A percentile compares a stretch with the other conserved stretches of the same genome.
phyloP scores from a whole-genome alignment of 2,113 vertebrate genomes.

The Burhinus oedicnemus region DNA sequence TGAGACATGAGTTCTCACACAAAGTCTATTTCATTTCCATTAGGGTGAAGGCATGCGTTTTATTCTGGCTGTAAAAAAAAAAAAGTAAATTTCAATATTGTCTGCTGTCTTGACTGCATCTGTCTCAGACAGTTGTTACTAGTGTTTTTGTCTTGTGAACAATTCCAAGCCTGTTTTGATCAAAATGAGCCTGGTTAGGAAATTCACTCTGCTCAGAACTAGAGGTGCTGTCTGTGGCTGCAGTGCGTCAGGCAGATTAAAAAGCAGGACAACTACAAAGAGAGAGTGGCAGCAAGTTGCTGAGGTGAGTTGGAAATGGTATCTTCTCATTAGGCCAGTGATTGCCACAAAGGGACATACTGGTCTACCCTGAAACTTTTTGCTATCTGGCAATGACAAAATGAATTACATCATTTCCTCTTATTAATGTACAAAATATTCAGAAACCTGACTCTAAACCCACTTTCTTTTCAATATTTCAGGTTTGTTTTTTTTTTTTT shows the following conservation, averaged over 20 bases:
- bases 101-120: neutral
- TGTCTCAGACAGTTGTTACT: neutral
- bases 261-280: neutral
- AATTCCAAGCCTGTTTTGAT: neutral
- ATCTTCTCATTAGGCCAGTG: neutral
- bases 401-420: neutral
- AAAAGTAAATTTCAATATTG: neutral
- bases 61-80: neutral
- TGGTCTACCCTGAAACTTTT: neutral
- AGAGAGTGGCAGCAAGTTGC: neutral
- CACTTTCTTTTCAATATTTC: neutral
- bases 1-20: neutral
- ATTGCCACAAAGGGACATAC: too few relatives aligned
- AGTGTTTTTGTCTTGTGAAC: neutral
- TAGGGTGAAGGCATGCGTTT: neutral
- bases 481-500: neutral
- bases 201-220: neutral
- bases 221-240: neutral
- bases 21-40: neutral
- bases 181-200: neutral
- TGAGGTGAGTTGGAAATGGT: neutral
- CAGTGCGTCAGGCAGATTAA: neutral
- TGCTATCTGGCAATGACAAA: neutral
- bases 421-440: neutral
- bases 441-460: neutral